phyloP scores from a whole-genome alignment of 2,113 vertebrate genomes.

The Stigmatopora nigra region DNA sequence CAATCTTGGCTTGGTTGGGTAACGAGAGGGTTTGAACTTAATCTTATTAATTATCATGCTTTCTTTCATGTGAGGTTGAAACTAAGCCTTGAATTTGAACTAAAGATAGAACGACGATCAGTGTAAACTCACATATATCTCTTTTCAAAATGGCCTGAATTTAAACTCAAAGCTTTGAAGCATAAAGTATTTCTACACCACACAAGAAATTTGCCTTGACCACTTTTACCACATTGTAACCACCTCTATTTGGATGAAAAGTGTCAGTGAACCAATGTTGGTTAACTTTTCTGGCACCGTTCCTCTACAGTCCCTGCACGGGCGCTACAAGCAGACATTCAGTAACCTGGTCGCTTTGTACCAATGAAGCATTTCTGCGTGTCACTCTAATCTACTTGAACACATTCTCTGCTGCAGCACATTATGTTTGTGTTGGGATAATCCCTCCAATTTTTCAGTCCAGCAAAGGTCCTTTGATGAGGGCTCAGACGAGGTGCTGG shows the following conservation, averaged over 20 bases:
- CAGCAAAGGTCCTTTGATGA: constrained; percentile 51
- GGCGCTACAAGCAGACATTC: constrained; percentile 14
- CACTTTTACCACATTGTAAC: constrained; percentile 10
- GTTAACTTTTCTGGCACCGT: constrained; percentile 39
- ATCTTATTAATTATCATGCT: too few species aligned
- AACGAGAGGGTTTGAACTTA: not conserved
- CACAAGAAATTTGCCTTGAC: constrained; percentile 32
- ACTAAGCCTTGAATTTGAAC: too few species aligned
- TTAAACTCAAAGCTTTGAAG: not conserved
- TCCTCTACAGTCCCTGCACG: constrained; percentile 39
- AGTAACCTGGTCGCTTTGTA: constrained; percentile 6
- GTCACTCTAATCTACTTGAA: constrained; percentile 25
- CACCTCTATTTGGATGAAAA: constrained; percentile 13
- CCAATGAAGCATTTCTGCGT: constrained; percentile 23
- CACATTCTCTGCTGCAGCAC: constrained; percentile 26
- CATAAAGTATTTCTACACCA: too few species aligned
- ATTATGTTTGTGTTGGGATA: constrained; percentile 28
- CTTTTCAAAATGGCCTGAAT: not conserved
- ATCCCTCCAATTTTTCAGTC: constrained; percentile 46
- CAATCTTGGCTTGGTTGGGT: not conserved
- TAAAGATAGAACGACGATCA: too few species aligned
- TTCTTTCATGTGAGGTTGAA: too few species aligned
- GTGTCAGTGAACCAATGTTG: constrained; percentile 29
- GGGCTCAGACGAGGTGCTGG: constrained; percentile 40
- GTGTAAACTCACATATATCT: not conserved